Evolutionary conservation across 1,140 invertebrate species (phyloP).

Genomic region (Zaprionus capensis): DNA sequence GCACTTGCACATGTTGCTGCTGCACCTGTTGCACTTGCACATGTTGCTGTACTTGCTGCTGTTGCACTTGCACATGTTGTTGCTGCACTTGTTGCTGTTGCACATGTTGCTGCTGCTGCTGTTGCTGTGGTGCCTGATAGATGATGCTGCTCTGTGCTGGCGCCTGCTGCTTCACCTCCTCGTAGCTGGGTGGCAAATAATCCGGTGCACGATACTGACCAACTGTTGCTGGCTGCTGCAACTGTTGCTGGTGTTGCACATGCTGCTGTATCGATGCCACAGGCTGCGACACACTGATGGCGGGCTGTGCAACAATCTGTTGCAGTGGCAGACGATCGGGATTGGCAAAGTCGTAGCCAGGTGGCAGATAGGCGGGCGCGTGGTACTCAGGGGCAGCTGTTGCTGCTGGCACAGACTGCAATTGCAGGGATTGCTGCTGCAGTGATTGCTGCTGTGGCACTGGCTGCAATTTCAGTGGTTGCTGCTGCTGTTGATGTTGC

Average conservation of each 20-base stretch:
- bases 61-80: slow-evolving; percentile 21
- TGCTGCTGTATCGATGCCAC: slow-evolving; percentile 31
- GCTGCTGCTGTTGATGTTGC: slow-evolving; percentile 23
- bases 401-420: slow-evolving; percentile 1
- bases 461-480: slow-evolving; percentile 32
- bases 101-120: slow-evolving; percentile 20
- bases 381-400: slow-evolving; percentile 27
- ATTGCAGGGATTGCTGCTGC: background rate
- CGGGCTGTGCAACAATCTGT: slow-evolving; percentile 22
- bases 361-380: slow-evolving; percentile 63
- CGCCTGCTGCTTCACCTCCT: slow-evolving; percentile 29
- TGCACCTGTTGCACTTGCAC: slow-evolving; percentile 22
- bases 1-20: slow-evolving; percentile 18
- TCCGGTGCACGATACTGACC: slow-evolving; percentile 53
- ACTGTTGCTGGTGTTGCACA: slow-evolving; percentile 27
- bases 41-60: slow-evolving; percentile 28
- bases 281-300: slow-evolving; percentile 17
- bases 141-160: slow-evolving; percentile 26
- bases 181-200: slow-evolving; percentile 71
- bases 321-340: slow-evolving; percentile 54
- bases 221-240: slow-evolving; percentile 40
- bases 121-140: slow-evolving; percentile 38
- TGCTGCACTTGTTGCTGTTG: slow-evolving; percentile 19
- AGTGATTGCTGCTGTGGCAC: slow-evolving; percentile 27
- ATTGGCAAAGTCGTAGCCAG: slow-evolving; percentile 63